These are phyloP conservation scores for Acanthopagrus latus DNA, from an alignment of 2,797 vertebrate species.

Conservation along the genomic window DNA sequence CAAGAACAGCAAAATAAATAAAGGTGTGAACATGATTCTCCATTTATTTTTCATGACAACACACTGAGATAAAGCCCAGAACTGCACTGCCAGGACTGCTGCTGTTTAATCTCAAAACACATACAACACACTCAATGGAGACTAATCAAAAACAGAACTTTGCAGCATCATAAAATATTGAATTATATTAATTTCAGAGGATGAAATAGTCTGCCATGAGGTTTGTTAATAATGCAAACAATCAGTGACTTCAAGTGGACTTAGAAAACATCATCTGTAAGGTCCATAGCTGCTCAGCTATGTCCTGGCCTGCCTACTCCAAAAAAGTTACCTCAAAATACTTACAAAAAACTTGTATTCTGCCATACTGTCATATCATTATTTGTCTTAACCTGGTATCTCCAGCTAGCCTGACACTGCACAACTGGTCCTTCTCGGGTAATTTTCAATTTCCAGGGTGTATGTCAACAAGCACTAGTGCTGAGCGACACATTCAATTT, in stretches of 20 bases:
- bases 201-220: neutral
- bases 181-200: neutral
- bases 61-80: slow-evolving; percentile 60
- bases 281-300: neutral
- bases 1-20: slow-evolving; percentile 72
- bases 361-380: slow-evolving; percentile 3
- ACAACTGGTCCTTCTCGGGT: no score
- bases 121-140: slow-evolving; percentile 25
- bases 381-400: neutral
- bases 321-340: neutral
- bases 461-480: no score
- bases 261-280: slow-evolving; percentile 12
- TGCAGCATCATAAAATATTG: neutral
- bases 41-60: slow-evolving; percentile 64
- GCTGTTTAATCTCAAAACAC: slow-evolving; percentile 69
- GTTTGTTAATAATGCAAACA: slow-evolving; percentile 16
- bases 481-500: no score
- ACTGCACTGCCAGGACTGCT: slow-evolving; percentile 33
- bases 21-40: slow-evolving; percentile 70
- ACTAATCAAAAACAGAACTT: slow-evolving; percentile 36
- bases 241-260: slow-evolving; percentile 8
- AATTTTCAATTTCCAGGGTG: no score
- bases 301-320: neutral
- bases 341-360: slow-evolving; percentile 2
- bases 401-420: neutral